Evolutionary conservation across 2,888 invertebrate genomes (phyloP).

Genomic region (Caradrina clavipalpis): DNA sequence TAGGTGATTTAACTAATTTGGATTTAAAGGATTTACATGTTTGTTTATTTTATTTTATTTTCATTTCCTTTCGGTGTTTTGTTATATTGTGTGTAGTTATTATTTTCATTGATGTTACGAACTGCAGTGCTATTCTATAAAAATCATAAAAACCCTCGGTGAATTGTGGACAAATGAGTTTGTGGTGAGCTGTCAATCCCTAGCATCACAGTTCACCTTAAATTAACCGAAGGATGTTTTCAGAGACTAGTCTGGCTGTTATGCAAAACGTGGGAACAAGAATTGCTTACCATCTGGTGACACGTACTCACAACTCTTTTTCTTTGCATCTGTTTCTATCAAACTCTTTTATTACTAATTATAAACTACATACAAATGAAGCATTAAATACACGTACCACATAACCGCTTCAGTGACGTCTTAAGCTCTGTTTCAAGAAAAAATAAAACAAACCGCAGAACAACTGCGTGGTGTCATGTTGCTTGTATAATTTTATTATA

Average conservation of each 20-base stretch:
- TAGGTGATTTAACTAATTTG: not conserved
- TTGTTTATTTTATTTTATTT: not conserved
- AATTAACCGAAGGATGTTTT: not conserved
- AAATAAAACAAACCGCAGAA: constrained; percentile 31
- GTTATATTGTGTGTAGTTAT: not conserved
- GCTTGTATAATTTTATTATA: constrained; percentile 31
- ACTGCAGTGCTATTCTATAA: not conserved
- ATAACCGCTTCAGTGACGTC: constrained; percentile 15
- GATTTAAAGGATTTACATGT: not conserved
- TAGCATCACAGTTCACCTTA: not conserved
- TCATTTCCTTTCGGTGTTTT: not conserved
- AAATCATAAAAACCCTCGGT: no score
- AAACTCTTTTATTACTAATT: not conserved
- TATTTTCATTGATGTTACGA: not conserved
- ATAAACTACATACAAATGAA: constrained; percentile 22
- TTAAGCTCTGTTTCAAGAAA: constrained; percentile 16
- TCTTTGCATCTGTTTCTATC: not conserved
- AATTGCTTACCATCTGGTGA: not conserved
- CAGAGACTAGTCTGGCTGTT: not conserved
- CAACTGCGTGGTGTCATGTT: constrained; percentile 10
- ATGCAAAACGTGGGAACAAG: not conserved
- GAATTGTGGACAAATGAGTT: not conserved
- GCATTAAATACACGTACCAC: constrained; percentile 2
- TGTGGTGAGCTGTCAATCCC: not conserved
- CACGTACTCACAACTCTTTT: not conserved